Evolutionary conservation across 2,888 invertebrate species (phyloP).

Genomic region (Gerris lacustris): DNA sequence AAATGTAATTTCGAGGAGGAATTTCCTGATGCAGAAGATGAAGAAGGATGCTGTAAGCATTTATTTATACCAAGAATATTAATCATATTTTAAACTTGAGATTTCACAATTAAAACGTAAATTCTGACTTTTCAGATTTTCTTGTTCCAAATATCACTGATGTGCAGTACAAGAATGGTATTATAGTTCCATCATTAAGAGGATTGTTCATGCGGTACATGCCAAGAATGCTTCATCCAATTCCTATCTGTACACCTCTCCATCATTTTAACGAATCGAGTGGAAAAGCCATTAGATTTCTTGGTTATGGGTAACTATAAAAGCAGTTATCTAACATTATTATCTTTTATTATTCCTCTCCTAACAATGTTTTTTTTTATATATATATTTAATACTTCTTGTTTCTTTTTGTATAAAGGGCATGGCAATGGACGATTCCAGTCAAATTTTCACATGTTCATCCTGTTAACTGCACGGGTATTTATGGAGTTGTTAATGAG

Average conservation of each 20-base stretch:
- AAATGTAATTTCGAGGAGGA: conserved; percentile 54
- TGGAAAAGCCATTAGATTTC: background rate
- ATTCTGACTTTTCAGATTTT: background rate
- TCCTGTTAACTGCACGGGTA: background rate
- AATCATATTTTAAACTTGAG: no score
- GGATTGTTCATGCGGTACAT: background rate
- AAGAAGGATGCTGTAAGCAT: conserved; percentile 61
- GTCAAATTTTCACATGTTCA: background rate
- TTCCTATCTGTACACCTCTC: background rate
- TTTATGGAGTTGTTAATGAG: background rate
- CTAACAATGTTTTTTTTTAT: no score
- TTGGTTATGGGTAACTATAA: background rate
- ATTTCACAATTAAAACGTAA: no score
- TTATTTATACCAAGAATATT: background rate
- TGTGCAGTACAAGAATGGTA: background rate
- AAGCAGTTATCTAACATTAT: background rate
- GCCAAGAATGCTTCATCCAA: background rate
- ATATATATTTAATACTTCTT: no score
- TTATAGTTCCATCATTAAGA: background rate
- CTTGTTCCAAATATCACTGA: background rate
- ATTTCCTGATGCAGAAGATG: conserved; percentile 61
- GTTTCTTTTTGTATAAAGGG: background rate
- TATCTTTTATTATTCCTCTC: no score
- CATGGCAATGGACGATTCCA: background rate
- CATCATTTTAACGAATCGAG: background rate